Percentiles rank a stretch among this genome's conserved stretches.
These are phyloP conservation scores for Drosophila ambigua DNA, from an alignment of 1,140 invertebrate genomes.

Conservation along the genomic window DNA sequence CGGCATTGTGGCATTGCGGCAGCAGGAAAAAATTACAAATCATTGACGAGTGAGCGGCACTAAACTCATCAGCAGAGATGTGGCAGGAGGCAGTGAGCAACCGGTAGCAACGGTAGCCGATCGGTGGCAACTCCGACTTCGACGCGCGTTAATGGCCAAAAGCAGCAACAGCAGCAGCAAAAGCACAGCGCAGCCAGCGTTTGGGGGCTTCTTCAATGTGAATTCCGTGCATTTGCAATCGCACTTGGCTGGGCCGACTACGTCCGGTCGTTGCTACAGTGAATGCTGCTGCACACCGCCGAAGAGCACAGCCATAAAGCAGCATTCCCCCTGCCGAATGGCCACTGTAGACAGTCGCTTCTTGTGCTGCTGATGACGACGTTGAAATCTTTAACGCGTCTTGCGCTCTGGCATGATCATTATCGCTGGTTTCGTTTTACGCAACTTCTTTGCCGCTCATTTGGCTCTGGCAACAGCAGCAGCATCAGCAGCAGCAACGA, in stretches of 20 bases:
- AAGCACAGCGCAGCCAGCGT: background rate
- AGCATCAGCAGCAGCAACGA: slow-evolving; percentile 3
- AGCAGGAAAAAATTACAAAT: slow-evolving; percentile 63
- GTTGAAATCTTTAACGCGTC: slow-evolving; percentile 80
- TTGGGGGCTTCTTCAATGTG: slow-evolving; percentile 63
- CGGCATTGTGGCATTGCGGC: slow-evolving; percentile 14
- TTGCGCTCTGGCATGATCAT: slow-evolving; percentile 80
- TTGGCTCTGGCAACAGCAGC: slow-evolving; percentile 57
- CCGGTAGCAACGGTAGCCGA: slow-evolving; percentile 76
- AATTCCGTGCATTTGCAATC: slow-evolving; percentile 82
- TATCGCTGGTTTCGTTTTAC: slow-evolving; percentile 77
- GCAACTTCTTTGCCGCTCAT: slow-evolving; percentile 77
- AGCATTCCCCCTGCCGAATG: background rate
- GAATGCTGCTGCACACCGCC: background rate
- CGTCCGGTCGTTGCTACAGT: slow-evolving; percentile 63
- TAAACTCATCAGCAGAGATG: slow-evolving; percentile 66
- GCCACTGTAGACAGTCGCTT: slow-evolving; percentile 28
- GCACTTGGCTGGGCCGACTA: slow-evolving; percentile 72
- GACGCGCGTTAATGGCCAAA: slow-evolving; percentile 69
- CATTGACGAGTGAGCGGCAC: slow-evolving; percentile 71
- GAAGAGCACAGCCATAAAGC: too few relatives aligned
- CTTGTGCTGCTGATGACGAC: slow-evolving; percentile 66
- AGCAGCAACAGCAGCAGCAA: background rate
- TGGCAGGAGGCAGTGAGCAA: slow-evolving; percentile 17
- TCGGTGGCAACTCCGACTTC: slow-evolving; percentile 52